Conservation (phyloP, 2,888 invertebrate genomes). For the Cheilosia vulpina region DNA sequence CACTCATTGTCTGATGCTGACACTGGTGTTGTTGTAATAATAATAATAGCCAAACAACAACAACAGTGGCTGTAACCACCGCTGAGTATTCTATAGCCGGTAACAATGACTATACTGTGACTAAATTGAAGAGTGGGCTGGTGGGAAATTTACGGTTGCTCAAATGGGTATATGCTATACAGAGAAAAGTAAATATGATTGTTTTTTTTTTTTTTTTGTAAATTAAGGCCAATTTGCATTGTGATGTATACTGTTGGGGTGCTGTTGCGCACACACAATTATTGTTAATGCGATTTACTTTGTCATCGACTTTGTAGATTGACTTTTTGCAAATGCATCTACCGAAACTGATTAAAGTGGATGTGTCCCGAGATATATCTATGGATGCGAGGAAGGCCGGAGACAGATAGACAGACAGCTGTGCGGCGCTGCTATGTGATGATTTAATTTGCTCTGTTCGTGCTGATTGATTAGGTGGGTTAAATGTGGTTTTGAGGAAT, state of each 20-base stretch:
- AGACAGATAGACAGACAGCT: constrained; percentile 52
- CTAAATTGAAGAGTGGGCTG: constrained; percentile 32
- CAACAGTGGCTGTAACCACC: constrained; percentile 2
- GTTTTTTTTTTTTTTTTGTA: constrained; percentile 40
- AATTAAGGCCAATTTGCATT: constrained; percentile 75
- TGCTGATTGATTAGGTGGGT: constrained; percentile 45
- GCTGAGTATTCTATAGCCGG: background rate
- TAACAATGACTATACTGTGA: constrained; percentile 2
- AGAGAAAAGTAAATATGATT: constrained; percentile 16
- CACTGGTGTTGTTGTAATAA: constrained; percentile 27
- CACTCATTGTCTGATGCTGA: constrained; percentile 48
- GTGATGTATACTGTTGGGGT: constrained; percentile 48
- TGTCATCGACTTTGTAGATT: constrained; percentile 45
- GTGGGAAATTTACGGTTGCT: constrained; percentile 58
- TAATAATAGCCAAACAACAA: constrained; percentile 38
- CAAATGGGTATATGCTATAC: background rate
- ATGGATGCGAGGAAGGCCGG: constrained; percentile 8
- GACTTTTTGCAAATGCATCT: background rate
- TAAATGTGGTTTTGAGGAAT: background rate
- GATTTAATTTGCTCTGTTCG: constrained; percentile 36
- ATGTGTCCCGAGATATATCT: constrained; percentile 25
- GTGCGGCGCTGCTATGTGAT: constrained; percentile 5
- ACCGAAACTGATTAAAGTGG: constrained; percentile 24
- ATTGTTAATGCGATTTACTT: constrained; percentile 68
- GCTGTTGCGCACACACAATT: constrained; percentile 47